These are phyloP conservation scores for Bombyx huttoni DNA, from an alignment of 2,888 invertebrate species.

Conservation along the genomic window DNA sequence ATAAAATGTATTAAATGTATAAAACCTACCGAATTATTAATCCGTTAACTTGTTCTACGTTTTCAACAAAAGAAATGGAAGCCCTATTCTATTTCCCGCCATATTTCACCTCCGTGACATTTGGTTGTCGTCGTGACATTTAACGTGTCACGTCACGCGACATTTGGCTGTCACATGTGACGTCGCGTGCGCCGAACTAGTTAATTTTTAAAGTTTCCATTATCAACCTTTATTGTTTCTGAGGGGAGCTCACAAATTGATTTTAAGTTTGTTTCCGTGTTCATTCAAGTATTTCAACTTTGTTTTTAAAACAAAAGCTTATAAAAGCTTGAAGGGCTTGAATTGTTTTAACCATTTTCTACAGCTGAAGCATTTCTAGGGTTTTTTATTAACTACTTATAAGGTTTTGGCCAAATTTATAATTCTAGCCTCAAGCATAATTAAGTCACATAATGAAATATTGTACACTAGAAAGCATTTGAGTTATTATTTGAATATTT, in stretches of 20 bases:
- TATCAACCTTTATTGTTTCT: slow-evolving; percentile 32
- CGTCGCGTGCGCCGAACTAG: slow-evolving; percentile 39
- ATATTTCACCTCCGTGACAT: background rate
- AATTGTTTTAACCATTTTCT: background rate
- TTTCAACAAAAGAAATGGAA: no score
- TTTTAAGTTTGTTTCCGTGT: slow-evolving; percentile 11
- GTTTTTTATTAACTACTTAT: background rate
- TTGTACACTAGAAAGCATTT: no score
- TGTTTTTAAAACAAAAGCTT: background rate
- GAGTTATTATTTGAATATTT: no score
- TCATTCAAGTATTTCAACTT: background rate
- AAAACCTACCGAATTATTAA: no score
- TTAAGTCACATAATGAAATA: no score
- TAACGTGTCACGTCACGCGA: slow-evolving; percentile 30
- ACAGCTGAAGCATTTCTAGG: background rate
- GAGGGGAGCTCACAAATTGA: slow-evolving; percentile 24
- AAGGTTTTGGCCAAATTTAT: no score
- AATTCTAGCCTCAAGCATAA: no score
- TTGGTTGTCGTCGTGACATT: slow-evolving; percentile 26
- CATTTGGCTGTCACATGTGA: slow-evolving; percentile 43
- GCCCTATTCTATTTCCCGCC: background rate
- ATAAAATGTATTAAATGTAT: no score
- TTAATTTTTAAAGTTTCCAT: slow-evolving; percentile 61
- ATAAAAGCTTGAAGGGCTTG: background rate
- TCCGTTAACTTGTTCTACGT: no score